These are phyloP conservation scores for Acholoe squamosa DNA, from an alignment of 2,888 invertebrate species.

Conservation along the genomic window DNA sequence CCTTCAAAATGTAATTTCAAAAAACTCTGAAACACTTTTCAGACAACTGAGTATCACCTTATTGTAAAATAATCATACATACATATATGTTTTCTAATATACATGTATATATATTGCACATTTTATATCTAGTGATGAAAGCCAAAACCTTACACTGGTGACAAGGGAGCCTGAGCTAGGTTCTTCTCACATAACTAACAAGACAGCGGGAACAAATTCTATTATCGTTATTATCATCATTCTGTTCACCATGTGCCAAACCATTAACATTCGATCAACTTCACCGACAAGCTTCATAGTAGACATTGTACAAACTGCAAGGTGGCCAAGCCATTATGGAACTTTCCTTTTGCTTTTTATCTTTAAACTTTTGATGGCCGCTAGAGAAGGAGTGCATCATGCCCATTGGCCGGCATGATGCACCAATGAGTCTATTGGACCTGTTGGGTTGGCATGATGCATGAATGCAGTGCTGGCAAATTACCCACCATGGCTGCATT, in stretches of 20 bases:
- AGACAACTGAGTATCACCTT: conserved; percentile 55
- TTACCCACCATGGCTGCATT: too few relatives aligned
- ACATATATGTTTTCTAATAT: conserved; percentile 31
- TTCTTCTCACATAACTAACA: background rate
- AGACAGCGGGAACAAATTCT: background rate
- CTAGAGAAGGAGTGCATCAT: too few relatives aligned
- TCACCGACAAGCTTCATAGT: background rate
- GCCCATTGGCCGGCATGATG: too few relatives aligned
- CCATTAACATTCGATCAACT: background rate
- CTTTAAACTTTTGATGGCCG: too few relatives aligned
- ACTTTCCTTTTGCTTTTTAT: too few relatives aligned
- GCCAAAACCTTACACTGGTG: conserved; percentile 32
- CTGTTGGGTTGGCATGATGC: too few relatives aligned
- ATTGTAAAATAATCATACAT: conserved; percentile 34
- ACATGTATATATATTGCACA: conserved; percentile 49
- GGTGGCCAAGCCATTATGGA: too few relatives aligned
- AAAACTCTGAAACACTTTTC: conserved; percentile 21
- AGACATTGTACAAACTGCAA: background rate
- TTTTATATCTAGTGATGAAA: conserved; percentile 29
- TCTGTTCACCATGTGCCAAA: too few relatives aligned
- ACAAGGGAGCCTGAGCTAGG: background rate
- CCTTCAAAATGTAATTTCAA: conserved; percentile 6
- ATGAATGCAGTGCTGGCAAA: too few relatives aligned
- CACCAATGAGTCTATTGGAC: too few relatives aligned
- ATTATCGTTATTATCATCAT: background rate